Percentiles rank a stretch among this genome's conserved stretches.
Evolutionary conservation across 2,888 invertebrate species (phyloP).

Genomic region (Drosophila infuscata): DNA sequence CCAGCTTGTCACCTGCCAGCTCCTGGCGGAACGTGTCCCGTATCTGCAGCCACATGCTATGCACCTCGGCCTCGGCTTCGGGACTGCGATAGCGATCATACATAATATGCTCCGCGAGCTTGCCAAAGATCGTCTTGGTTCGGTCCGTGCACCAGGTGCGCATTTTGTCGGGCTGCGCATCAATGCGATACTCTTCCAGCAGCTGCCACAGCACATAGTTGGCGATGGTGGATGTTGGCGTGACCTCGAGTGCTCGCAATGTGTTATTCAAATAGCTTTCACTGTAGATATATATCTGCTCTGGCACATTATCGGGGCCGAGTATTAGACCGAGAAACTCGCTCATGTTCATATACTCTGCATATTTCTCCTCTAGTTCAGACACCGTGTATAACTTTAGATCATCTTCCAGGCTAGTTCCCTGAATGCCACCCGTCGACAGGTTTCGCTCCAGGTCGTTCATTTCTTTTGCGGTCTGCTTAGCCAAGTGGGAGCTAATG

Average conservation of each 20-base stretch:
- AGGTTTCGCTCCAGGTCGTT: conserved; percentile 60
- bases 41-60: conserved; percentile 76
- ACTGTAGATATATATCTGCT: conserved; percentile 71
- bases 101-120: conserved; percentile 74
- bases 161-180: conserved; percentile 30
- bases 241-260: conserved; percentile 50
- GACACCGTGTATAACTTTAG: conserved; percentile 49
- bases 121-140: conserved; percentile 73
- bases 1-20: conserved; percentile 68
- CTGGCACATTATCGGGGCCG: conserved; percentile 68
- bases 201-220: conserved; percentile 80
- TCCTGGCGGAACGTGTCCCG: conserved; percentile 66
- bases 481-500: conserved; percentile 50
- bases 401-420: conserved; percentile 40
- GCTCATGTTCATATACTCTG: conserved; percentile 64
- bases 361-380: conserved; percentile 60
- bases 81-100: conserved; percentile 67
- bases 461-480: conserved; percentile 55
- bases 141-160: conserved; percentile 66
- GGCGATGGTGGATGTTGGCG: conserved; percentile 49
- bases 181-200: conserved; percentile 66
- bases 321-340: conserved; percentile 69
- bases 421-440: conserved; percentile 14
- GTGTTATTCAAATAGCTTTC: conserved; percentile 61
- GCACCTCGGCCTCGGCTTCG: conserved; percentile 67